These are phyloP conservation scores for Atta cephalotes DNA, from an alignment of 1,140 invertebrate species.

Conservation along the genomic window DNA sequence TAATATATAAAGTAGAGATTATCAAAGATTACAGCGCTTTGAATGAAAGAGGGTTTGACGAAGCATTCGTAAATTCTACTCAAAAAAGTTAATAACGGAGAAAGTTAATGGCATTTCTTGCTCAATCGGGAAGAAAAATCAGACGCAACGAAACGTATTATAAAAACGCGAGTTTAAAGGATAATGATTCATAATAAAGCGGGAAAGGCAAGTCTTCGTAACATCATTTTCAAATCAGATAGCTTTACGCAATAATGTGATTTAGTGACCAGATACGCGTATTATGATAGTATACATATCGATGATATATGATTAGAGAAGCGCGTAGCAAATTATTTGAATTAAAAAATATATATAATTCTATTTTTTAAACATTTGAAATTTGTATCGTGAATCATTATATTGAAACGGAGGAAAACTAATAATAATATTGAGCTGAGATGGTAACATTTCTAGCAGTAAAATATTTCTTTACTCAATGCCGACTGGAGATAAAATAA, in stretches of 20 bases:
- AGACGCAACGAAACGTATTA: slow-evolving; percentile 22
- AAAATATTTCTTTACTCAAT: not conserved
- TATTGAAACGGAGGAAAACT: not conserved
- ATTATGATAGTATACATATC: not conserved
- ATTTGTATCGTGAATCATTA: not conserved
- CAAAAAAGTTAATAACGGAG: slow-evolving; percentile 25
- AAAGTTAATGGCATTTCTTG: slow-evolving; percentile 41
- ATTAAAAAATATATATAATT: not conserved
- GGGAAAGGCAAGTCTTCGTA: not conserved
- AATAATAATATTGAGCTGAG: not conserved
- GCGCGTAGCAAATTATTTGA: not conserved
- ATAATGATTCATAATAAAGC: slow-evolving; percentile 26
- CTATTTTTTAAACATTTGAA: not conserved
- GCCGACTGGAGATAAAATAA: slow-evolving; percentile 44
- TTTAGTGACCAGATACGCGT: not conserved
- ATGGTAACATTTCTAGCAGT: not conserved
- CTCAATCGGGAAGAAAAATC: slow-evolving; percentile 30
- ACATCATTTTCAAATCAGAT: slow-evolving; percentile 1
- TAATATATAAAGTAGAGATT: not conserved
- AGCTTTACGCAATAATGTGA: slow-evolving; percentile 10
- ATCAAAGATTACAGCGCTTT: slow-evolving; percentile 12
- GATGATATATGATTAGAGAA: not conserved
- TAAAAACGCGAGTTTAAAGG: slow-evolving; percentile 31
- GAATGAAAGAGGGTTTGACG: slow-evolving; percentile 10
- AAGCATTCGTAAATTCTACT: slow-evolving; percentile 2